Evolutionary conservation across 1,140 invertebrate genomes (phyloP), one percentile per base, ranked within the genome.

Genomic region (Chrysoperla carnea): DNA sequence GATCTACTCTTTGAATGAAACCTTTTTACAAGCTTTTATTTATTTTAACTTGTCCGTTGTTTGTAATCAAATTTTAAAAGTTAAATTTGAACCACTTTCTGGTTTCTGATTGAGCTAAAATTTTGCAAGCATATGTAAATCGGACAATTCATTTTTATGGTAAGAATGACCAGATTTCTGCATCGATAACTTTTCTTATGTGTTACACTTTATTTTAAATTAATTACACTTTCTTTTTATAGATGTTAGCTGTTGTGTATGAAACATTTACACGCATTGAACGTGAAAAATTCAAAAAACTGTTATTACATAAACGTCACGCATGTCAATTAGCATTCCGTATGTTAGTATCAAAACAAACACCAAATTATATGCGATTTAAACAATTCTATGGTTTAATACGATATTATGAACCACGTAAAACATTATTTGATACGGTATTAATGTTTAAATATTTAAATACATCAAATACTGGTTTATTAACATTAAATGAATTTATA

Each of bases 231-330:
- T n/a, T 36, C 46, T 46, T 45, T 36, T 56, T 56, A 29, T 54
- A 82, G 77, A 83, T 91, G 76, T 64, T 92, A 39, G 87, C 87
- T 41, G 86, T 91, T 15, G 87, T 91, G 2, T 91, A 91, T 60
- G 86, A 90, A 63, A 81, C 85, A 6, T 93, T 91, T 59, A 88
- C 84, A 11, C 73, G 76, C 23, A 79, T 86, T 33, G 87, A 93
- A 62, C 81, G 85, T 43, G 79, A 84, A 45, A 93, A 92, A 59
- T 84, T 90, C 52, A 73, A 81, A 46, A 86, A 87, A 54, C 55
- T 93, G 31, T 69, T 87, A 45, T 69, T 91, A 31, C 88, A 93
- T 58, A 81, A 88, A 55, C 67, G 84, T 40, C 72, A 76, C 53
- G 88, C 85, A 1, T 86, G 84, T 59, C 74, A 85, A 42, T 75